phyloP scores from a whole-genome alignment of 64 coral and sea anemone species.

The Actinia equina region DNA sequence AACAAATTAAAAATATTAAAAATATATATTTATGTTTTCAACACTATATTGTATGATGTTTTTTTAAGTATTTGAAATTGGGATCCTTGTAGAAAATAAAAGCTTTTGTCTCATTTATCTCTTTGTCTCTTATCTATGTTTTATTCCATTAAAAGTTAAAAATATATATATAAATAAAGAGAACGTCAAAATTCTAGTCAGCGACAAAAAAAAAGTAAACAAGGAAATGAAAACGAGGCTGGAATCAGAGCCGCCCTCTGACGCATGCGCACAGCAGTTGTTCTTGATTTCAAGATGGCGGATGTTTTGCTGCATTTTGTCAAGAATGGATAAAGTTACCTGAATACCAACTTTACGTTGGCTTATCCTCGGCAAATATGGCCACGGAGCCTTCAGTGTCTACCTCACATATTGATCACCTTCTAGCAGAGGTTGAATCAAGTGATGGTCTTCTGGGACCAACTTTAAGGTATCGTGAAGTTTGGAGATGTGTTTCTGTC shows the following conservation, averaged over 20 bases:
- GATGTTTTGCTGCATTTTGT: slow-evolving; percentile 62
- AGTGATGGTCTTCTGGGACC: slow-evolving; percentile 93
- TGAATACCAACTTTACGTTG: slow-evolving; percentile 42
- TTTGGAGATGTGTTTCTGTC: not conserved
- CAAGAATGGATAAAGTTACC: slow-evolving; percentile 45
- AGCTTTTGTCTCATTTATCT: no score
- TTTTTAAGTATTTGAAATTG: no score
- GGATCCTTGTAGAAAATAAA: no score
- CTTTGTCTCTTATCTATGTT: no score
- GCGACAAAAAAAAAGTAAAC: not conserved
- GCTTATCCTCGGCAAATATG: slow-evolving; percentile 52
- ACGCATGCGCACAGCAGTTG: slow-evolving; percentile 60
- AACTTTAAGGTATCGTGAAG: slow-evolving; percentile 62
- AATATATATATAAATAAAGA: not conserved
- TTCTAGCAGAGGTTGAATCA: slow-evolving; percentile 90
- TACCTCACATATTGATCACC: slow-evolving; percentile 89
- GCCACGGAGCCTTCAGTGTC: slow-evolving; percentile 64
- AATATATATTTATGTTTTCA: no score
- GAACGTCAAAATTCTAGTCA: not conserved
- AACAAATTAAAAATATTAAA: no score
- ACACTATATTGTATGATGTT: no score
- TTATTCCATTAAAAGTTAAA: not conserved
- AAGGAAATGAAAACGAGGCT: slow-evolving; percentile 30
- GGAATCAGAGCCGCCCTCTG: not conserved
- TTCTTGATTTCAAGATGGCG: slow-evolving; percentile 72